Evolutionary conservation across 2,888 invertebrate species (phyloP).

Genomic region (Chrysomela aeneicollis): DNA sequence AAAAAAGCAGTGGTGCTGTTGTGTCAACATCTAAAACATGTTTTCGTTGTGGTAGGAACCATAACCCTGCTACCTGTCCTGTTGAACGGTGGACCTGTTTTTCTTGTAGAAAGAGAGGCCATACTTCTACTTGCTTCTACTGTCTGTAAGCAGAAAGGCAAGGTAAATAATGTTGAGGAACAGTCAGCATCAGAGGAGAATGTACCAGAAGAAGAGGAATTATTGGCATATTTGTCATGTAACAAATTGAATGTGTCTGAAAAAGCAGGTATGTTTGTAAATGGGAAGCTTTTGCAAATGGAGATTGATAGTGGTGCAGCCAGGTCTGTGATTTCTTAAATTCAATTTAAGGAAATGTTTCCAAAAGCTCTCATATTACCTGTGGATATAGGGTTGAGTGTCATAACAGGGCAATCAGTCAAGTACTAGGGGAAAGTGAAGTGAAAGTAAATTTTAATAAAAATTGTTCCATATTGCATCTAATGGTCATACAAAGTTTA

Average conservation of each 20-base stretch:
- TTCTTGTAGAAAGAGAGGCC: conserved; percentile 3
- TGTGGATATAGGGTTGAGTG: conserved; percentile 11
- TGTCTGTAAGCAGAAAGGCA: no score
- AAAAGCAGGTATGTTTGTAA: background rate
- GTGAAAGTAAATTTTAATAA: conserved; percentile 2
- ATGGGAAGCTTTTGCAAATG: conserved; percentile 13
- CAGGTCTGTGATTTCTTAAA: conserved; percentile 14
- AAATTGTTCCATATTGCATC: conserved; percentile 1
- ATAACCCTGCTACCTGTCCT: conserved; percentile 9
- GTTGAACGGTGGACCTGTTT: conserved; percentile 9
- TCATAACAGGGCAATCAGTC: conserved; percentile 16
- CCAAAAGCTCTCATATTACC: no score
- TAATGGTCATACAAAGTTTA: conserved; percentile 7
- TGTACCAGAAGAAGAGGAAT: no score
- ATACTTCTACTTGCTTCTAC: no score
- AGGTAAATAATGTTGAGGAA: no score
- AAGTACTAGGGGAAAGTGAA: conserved; percentile 10
- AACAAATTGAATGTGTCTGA: conserved; percentile 11
- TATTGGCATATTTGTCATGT: no score
- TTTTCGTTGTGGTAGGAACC: conserved; percentile 10
- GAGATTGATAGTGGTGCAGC: conserved; percentile 18
- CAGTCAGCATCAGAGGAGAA: no score
- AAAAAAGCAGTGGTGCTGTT: no score
- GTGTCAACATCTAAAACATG: no score
- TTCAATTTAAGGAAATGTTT: no score